Percentiles rank a stretch among this genome's conserved stretches.
phyloP scores from a whole-genome alignment of 2,888 invertebrate species.

The Rhimphoctona megacephalus region DNA sequence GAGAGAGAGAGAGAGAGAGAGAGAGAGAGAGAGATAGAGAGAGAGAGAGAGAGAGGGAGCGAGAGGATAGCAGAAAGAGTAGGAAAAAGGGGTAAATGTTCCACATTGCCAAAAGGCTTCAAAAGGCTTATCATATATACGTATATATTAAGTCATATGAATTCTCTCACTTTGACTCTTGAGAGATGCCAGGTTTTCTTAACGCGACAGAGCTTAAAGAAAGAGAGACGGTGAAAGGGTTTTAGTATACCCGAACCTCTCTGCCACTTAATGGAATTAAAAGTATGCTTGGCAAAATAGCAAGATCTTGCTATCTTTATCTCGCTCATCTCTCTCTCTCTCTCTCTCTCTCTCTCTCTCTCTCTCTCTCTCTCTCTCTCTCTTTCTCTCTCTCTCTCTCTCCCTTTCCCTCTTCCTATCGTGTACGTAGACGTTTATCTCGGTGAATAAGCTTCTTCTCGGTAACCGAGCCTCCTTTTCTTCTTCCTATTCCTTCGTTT shows the following conservation, averaged over 20 bases:
- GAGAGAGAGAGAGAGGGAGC: slow-evolving; percentile 24
- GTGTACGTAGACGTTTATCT: slow-evolving; percentile 76
- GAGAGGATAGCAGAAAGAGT: slow-evolving; percentile 32
- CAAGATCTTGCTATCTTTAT: slow-evolving; percentile 67
- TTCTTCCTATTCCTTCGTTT: slow-evolving; percentile 40
- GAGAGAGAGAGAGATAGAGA: slow-evolving; percentile 31
- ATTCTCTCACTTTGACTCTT: slow-evolving; percentile 44
- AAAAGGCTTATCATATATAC: slow-evolving; percentile 25
- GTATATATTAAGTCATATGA: slow-evolving; percentile 10
- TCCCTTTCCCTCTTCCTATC: slow-evolving; percentile 38
- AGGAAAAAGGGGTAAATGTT: slow-evolving; percentile 53
- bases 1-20: slow-evolving; percentile 34
- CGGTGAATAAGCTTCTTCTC: slow-evolving; percentile 78
- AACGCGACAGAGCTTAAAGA: slow-evolving; percentile 64
- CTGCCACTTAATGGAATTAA: slow-evolving; percentile 81
- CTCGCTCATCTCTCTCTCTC: slow-evolving; percentile 27
- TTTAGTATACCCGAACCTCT: slow-evolving; percentile 70
- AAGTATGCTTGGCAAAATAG: slow-evolving; percentile 80
- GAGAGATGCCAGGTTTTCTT: slow-evolving; percentile 43
- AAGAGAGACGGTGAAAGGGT: slow-evolving; percentile 56
- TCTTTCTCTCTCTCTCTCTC: slow-evolving; percentile 66
- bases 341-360: slow-evolving; percentile 47
- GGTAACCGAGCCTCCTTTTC: slow-evolving; percentile 59
- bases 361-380: slow-evolving; percentile 6
- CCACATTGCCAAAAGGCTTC: slow-evolving; percentile 56